Percentiles rank a stretch among this genome's conserved stretches.
phyloP scores from a whole-genome alignment of 2,113 vertebrate species.

The Elanoides forficatus region DNA sequence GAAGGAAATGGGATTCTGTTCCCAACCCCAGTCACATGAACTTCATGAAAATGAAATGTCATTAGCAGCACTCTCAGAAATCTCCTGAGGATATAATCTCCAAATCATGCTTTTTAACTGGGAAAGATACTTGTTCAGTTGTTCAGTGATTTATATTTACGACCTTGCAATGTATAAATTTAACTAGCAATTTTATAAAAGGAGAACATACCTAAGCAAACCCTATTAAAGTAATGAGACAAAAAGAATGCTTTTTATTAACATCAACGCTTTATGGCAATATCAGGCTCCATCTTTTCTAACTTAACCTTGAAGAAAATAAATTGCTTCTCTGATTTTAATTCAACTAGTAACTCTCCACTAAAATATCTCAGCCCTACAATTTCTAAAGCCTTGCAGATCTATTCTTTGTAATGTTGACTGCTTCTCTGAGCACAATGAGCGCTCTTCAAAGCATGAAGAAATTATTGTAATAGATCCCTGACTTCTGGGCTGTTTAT shows the following conservation, averaged over 20 bases:
- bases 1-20: not conserved
- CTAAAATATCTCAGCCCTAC: not conserved
- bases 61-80: not conserved
- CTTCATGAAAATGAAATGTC: not conserved
- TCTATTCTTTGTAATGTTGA: not conserved
- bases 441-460: not conserved
- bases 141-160: slow-evolving; percentile 6
- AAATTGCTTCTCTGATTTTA: not conserved
- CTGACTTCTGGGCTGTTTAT: not conserved
- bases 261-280: not conserved
- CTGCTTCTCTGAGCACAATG: not conserved
- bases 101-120: not conserved
- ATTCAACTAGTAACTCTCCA: not conserved
- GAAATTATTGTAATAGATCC: not conserved
- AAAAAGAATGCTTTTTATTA: not conserved
- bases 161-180: not conserved
- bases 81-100: not conserved
- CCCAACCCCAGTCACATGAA: not conserved
- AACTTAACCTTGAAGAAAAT: not conserved
- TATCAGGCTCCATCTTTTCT: not conserved
- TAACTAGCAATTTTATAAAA: not conserved
- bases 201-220: not conserved
- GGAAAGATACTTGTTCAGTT: not conserved
- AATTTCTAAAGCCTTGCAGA: not conserved
- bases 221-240: not conserved